These are phyloP conservation scores for Carollia perspicillata DNA, from an alignment of 2,113 vertebrate species.

Conservation along the genomic window DNA sequence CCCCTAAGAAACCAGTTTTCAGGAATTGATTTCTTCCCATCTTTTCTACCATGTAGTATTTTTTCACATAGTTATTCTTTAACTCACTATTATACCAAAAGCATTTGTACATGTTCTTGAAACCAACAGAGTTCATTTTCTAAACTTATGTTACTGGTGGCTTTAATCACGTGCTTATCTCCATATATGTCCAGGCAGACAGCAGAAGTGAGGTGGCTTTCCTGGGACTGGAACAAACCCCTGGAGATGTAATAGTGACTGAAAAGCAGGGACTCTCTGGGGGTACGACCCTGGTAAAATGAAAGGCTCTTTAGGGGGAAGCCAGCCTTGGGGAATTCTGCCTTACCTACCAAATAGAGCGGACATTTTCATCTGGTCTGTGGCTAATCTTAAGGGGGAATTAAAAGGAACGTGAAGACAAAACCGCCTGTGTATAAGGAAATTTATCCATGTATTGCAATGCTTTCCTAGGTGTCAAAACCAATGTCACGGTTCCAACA, in stretches of 20 bases:
- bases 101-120: not conserved
- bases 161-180: not conserved
- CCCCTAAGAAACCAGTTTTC: not conserved
- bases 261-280: not conserved
- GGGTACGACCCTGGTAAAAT: not conserved
- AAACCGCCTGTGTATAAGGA: not conserved
- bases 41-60: not conserved
- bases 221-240: not conserved
- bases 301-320: not conserved
- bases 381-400: not conserved
- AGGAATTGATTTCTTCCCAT: not conserved
- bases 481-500: not conserved
- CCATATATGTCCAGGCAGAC: not conserved
- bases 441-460: not conserved
- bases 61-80: not conserved
- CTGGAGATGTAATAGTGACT: not conserved
- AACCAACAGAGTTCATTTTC: not conserved
- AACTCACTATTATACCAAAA: not conserved
- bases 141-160: not conserved
- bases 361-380: not conserved
- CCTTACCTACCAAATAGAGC: not conserved
- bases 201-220: not conserved
- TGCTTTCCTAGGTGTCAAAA: not conserved
- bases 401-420: not conserved
- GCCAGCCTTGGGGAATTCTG: not conserved